Conservation (phyloP, 2,888 invertebrate genomes). For the Zhengitettix transpicula region DNA sequence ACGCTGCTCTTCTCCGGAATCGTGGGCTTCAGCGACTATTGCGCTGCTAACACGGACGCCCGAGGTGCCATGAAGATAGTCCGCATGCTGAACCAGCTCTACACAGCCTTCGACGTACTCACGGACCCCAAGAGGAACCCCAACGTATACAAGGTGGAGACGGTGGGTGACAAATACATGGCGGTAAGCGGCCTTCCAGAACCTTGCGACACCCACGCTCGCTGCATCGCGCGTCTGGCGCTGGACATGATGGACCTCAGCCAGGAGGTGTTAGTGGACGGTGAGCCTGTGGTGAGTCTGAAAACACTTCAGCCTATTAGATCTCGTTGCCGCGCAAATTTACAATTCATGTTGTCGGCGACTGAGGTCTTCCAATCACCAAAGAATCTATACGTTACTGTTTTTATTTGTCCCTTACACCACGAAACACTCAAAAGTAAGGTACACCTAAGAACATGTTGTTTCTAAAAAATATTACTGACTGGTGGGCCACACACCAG, state of each 20-base stretch:
- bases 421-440: too few relatives aligned
- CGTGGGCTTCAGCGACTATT: conserved; percentile 82
- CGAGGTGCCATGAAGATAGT: conserved; percentile 93
- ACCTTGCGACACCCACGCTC: conserved; percentile 75
- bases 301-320: too few relatives aligned
- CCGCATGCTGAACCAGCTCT: conserved; percentile 79
- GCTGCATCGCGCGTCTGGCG: conserved; percentile 77
- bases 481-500: too few relatives aligned
- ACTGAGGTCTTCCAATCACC: too few relatives aligned
- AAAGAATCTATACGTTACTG: too few relatives aligned
- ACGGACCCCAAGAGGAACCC: conserved; percentile 85
- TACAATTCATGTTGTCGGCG: too few relatives aligned
- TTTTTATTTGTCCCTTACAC: too few relatives aligned
- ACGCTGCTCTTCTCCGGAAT: conserved; percentile 88
- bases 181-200: conserved; percentile 91
- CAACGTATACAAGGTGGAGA: conserved; percentile 94
- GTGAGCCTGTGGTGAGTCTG: conserved; percentile 65
- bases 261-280: conserved; percentile 71
- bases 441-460: too few relatives aligned
- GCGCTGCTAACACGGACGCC: conserved; percentile 78
- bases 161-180: conserved; percentile 97
- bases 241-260: conserved; percentile 92
- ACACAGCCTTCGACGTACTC: conserved; percentile 84
- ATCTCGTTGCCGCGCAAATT: background rate
- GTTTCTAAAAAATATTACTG: too few relatives aligned